Percentiles rank a stretch among this genome's conserved stretches.
Conservation (phyloP, 2,797 vertebrate species). For the Gila robusta region DNA sequence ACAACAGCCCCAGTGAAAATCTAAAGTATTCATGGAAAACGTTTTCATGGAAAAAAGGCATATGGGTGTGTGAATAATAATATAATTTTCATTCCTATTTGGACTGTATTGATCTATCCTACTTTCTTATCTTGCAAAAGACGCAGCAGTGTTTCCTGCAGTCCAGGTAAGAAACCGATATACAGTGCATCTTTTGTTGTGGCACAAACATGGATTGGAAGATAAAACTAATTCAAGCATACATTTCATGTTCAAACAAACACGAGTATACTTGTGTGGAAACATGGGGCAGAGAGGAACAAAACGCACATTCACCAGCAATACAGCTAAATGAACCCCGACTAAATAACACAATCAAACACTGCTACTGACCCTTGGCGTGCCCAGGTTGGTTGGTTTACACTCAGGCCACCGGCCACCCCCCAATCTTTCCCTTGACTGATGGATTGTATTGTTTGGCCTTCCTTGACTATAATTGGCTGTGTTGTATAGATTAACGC, state of each 20-base stretch:
- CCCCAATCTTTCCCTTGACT: slow-evolving; percentile 69
- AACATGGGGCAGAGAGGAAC: slow-evolving; percentile 72
- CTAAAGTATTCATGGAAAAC: background rate
- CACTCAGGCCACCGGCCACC: slow-evolving; percentile 69
- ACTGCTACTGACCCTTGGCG: slow-evolving; percentile 78
- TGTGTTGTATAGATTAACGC: slow-evolving; percentile 83
- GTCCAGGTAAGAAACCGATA: slow-evolving; percentile 15
- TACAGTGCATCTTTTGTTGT: slow-evolving; percentile 33
- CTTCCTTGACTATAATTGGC: slow-evolving; percentile 82
- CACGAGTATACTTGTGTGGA: slow-evolving; percentile 72
- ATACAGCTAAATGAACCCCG: slow-evolving; percentile 65
- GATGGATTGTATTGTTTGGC: slow-evolving; percentile 86
- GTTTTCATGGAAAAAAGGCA: background rate
- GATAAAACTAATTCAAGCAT: slow-evolving; percentile 78
- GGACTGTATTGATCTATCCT: background rate
- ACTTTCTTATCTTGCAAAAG: background rate
- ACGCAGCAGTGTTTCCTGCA: slow-evolving; percentile 2
- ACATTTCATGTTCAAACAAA: slow-evolving; percentile 84
- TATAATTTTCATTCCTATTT: background rate
- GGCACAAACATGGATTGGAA: slow-evolving; percentile 42
- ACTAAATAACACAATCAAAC: slow-evolving; percentile 81
- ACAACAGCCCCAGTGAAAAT: background rate
- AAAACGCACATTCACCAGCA: slow-evolving; percentile 79
- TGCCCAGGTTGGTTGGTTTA: slow-evolving; percentile 78
- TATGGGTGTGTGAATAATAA: background rate